Conservation (phyloP, 2,113 vertebrate species). For the Peucedramus taeniatus region DNA sequence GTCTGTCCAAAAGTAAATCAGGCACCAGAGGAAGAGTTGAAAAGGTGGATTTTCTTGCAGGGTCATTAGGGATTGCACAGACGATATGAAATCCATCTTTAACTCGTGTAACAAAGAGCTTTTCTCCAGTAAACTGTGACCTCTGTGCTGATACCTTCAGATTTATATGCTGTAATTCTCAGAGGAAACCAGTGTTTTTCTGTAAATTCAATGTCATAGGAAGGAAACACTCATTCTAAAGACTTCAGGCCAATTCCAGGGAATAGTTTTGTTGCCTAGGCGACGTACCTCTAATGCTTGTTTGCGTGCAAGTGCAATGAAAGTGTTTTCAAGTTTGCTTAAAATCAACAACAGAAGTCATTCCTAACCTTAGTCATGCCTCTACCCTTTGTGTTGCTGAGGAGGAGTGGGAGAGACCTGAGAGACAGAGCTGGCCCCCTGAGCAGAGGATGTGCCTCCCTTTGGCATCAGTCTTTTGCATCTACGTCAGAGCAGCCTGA, state of each 20-base stretch:
- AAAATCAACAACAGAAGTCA: constrained; percentile 14
- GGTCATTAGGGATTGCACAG: neutral
- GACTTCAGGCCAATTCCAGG: constrained; percentile 1
- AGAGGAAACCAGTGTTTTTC: constrained; percentile 5
- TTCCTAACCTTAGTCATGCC: neutral
- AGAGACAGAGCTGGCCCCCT: neutral
- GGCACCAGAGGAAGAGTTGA: neutral
- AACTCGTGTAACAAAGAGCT: neutral
- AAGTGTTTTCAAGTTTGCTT: constrained; percentile 36
- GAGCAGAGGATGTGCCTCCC: neutral
- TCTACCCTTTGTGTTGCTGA: neutral
- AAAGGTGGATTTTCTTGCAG: constrained; percentile 2
- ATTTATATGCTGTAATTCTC: neutral
- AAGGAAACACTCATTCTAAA: constrained; percentile 28
- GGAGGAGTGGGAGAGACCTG: neutral
- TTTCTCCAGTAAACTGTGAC: neutral
- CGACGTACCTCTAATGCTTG: neutral
- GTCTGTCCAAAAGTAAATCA: neutral
- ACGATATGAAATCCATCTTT: neutral
- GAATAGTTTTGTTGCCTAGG: constrained; percentile 36
- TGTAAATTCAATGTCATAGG: neutral
- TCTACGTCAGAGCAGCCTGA: neutral
- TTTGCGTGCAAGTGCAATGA: neutral
- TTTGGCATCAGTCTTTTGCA: neutral
- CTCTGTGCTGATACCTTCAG: neutral